Evolutionary conservation across 2,888 invertebrate genomes (phyloP).

Genomic region (Drosophila subsilvestris): DNA sequence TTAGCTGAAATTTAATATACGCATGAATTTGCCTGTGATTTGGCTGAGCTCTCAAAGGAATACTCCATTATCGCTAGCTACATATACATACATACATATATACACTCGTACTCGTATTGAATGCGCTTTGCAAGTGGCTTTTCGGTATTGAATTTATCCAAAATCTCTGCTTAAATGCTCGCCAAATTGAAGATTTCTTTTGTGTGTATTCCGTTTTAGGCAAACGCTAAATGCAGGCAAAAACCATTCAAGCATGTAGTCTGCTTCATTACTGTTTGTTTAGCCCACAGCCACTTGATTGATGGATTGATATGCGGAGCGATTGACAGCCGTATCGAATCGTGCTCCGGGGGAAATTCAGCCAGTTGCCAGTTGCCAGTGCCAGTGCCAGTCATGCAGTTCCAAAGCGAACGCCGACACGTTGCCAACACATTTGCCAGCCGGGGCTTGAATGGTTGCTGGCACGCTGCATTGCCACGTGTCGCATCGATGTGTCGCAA

Average conservation of each 20-base stretch:
- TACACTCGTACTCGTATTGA: no score
- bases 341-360: slow-evolving; percentile 6
- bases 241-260: background rate
- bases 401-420: slow-evolving; percentile 36
- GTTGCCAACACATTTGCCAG: slow-evolving; percentile 51
- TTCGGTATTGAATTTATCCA: no score
- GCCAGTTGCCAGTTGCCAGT: no score
- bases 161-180: no score
- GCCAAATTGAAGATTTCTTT: no score
- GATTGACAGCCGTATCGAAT: slow-evolving; percentile 25
- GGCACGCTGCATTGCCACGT: slow-evolving; percentile 58
- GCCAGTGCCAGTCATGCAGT: slow-evolving; percentile 31
- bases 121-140: background rate
- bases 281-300: slow-evolving; percentile 37
- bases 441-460: slow-evolving; percentile 1
- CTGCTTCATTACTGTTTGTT: slow-evolving; percentile 27
- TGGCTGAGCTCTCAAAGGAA: background rate
- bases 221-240: no score
- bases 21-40: background rate
- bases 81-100: no score
- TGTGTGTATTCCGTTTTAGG: no score
- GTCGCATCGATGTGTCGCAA: slow-evolving; percentile 60
- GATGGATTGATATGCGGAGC: slow-evolving; percentile 40
- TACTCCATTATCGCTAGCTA: background rate
- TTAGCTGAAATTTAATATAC: background rate